Percentiles rank a stretch among this genome's conserved stretches.
Conservation (phyloP, 1,140 invertebrate genomes). For the Apocrypta bakeri region DNA sequence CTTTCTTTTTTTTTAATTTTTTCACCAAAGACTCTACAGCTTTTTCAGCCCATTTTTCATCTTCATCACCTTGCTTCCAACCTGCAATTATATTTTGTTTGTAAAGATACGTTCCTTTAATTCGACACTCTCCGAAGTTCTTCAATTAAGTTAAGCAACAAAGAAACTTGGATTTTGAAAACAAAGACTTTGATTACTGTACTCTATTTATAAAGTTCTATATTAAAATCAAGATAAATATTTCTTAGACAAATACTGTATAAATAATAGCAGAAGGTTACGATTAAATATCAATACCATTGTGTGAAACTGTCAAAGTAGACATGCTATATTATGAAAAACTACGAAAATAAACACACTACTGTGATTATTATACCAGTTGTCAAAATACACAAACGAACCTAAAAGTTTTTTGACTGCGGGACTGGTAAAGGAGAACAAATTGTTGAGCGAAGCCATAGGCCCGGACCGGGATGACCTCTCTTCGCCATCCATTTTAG, state of each 20-base stretch:
- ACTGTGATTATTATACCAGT: too few relatives aligned
- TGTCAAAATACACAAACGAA: constrained; percentile 14
- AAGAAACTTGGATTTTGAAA: not conserved
- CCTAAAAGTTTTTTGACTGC: constrained; percentile 89
- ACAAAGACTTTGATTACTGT: not conserved
- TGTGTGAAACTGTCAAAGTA: not conserved
- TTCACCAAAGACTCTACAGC: constrained; percentile 99
- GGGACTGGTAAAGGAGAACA: constrained; percentile 97
- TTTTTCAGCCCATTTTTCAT: constrained; percentile 99
- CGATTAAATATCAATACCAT: not conserved
- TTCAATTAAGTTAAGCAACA: not conserved
- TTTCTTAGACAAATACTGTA: not conserved
- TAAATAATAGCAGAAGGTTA: not conserved
- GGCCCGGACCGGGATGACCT: constrained; percentile 87
- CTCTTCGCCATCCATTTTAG: constrained; percentile 87
- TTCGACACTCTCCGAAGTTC: too few relatives aligned
- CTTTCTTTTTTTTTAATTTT: constrained; percentile 96
- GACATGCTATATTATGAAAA: not conserved
- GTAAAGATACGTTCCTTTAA: too few relatives aligned
- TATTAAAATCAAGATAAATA: not conserved
- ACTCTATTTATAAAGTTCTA: not conserved
- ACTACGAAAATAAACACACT: not conserved
- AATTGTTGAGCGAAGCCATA: constrained; percentile 92
- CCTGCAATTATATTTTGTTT: constrained; percentile 77
- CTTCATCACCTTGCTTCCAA: constrained; percentile 98